Percentiles rank a stretch among this genome's conserved stretches.
These are phyloP conservation scores for Folsomia candida DNA, from an alignment of 2,888 invertebrate genomes.

Conservation along the genomic window DNA sequence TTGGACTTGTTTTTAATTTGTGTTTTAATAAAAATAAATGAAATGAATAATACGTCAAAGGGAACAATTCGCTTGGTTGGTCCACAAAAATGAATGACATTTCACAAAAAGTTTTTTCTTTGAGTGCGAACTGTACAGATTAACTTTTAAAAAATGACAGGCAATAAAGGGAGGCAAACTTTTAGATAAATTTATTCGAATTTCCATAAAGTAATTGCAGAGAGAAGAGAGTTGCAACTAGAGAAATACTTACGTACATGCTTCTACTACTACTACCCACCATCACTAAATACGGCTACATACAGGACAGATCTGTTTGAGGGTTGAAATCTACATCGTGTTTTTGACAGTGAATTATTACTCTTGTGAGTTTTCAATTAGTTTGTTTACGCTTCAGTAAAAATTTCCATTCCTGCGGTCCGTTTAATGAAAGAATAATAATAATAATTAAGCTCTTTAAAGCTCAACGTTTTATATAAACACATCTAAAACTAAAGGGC, in stretches of 20 bases:
- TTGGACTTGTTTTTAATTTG: no score
- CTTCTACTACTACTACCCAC: not conserved
- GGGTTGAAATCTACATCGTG: slow-evolving; percentile 28
- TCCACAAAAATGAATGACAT: no score
- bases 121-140: no score
- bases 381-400: slow-evolving; percentile 51
- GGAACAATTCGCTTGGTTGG: no score
- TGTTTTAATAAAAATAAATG: no score
- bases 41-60: no score
- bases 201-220: slow-evolving; percentile 50
- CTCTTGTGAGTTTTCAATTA: slow-evolving; percentile 51
- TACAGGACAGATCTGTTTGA: not conserved
- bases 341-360: slow-evolving; percentile 51
- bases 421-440: slow-evolving; percentile 51
- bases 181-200: slow-evolving; percentile 18
- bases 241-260: no score
- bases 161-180: slow-evolving; percentile 5
- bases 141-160: not conserved
- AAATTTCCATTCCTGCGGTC: slow-evolving; percentile 45
- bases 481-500: slow-evolving; percentile 32
- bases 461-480: slow-evolving; percentile 42
- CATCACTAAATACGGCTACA: no score
- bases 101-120: no score
- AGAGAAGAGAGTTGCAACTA: no score
- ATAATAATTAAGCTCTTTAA: slow-evolving; percentile 50